phyloP scores from a whole-genome alignment of 2,888 invertebrate species.

The Tryphoninae sp. region DNA sequence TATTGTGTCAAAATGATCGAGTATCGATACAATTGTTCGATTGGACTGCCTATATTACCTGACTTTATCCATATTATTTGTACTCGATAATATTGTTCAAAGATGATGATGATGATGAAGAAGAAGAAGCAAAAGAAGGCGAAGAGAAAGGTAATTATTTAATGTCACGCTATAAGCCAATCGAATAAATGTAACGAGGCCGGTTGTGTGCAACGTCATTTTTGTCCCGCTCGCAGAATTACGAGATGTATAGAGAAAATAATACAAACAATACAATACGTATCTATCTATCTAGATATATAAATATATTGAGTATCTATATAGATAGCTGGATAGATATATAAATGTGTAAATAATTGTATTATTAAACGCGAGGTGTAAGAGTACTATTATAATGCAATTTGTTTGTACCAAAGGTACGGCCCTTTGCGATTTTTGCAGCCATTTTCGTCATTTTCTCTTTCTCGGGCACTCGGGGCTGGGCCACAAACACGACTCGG shows the following conservation, averaged over 20 bases:
- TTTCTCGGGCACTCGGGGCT: constrained; percentile 43
- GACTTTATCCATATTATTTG: neutral
- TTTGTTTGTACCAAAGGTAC: constrained; percentile 66
- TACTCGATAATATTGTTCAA: too few relatives aligned
- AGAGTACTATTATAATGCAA: constrained; percentile 64
- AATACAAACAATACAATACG: neutral
- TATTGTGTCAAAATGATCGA: constrained; percentile 47
- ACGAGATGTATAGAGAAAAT: constrained; percentile 11
- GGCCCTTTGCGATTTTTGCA: constrained; percentile 64
- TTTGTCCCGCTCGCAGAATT: constrained; percentile 28
- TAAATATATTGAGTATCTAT: too few relatives aligned
- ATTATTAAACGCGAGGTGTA: constrained; percentile 33
- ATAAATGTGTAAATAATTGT: neutral
- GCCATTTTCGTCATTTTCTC: constrained; percentile 52
- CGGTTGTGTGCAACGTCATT: neutral
- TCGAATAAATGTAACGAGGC: constrained; percentile 44
- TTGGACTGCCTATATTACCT: constrained; percentile 3
- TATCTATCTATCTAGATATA: neutral
- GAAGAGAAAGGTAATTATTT: constrained; percentile 8
- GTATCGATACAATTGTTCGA: constrained; percentile 49
- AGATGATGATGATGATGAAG: neutral
- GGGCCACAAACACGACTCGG: constrained; percentile 57
- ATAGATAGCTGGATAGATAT: neutral
- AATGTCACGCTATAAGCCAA: neutral
- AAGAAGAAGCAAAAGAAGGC: constrained; percentile 15